Percentiles rank a stretch among this genome's conserved stretches.
phyloP scores from a whole-genome alignment of 2,888 invertebrate genomes.

The Rhimphoctona megacephalus region DNA sequence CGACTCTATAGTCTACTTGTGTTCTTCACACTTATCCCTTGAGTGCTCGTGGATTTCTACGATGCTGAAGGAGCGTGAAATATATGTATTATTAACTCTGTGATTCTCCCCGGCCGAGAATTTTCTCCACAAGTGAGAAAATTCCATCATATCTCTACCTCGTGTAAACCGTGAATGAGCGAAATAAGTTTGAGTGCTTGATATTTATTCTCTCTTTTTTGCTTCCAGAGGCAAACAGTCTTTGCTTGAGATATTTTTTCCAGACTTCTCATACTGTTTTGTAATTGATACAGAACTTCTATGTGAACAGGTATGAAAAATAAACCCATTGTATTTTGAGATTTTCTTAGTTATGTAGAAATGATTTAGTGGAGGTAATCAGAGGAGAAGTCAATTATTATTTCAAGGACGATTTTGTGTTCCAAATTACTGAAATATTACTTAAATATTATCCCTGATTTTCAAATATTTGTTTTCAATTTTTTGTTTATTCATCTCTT shows the following conservation, averaged over 20 bases:
- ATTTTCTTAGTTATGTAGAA: not conserved
- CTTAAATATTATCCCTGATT: no score
- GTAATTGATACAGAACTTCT: not conserved
- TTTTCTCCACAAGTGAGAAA: slow-evolving; percentile 38
- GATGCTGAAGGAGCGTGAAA: slow-evolving; percentile 32
- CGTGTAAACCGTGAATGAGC: slow-evolving; percentile 17
- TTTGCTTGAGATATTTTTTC: not conserved
- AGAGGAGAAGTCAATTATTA: not conserved
- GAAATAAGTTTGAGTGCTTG: slow-evolving; percentile 16
- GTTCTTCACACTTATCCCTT: slow-evolving; percentile 42
- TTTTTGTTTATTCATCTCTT: not conserved
- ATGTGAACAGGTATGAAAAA: not conserved
- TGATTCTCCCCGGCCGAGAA: slow-evolving; percentile 23
- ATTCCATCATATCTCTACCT: slow-evolving; percentile 38
- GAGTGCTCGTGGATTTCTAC: slow-evolving; percentile 28
- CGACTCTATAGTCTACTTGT: slow-evolving; percentile 47
- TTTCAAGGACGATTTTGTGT: not conserved
- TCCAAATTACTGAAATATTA: not conserved
- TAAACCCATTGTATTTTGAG: not conserved
- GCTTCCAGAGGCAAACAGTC: not conserved
- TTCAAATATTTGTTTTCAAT: not conserved
- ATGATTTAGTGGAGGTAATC: not conserved
- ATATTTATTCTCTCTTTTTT: slow-evolving; percentile 21
- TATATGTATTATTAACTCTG: slow-evolving; percentile 68
- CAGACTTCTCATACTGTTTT: not conserved